These are phyloP conservation scores for Paraescarpia echinospica DNA, from an alignment of 1,140 invertebrate species.

Conservation along the genomic window DNA sequence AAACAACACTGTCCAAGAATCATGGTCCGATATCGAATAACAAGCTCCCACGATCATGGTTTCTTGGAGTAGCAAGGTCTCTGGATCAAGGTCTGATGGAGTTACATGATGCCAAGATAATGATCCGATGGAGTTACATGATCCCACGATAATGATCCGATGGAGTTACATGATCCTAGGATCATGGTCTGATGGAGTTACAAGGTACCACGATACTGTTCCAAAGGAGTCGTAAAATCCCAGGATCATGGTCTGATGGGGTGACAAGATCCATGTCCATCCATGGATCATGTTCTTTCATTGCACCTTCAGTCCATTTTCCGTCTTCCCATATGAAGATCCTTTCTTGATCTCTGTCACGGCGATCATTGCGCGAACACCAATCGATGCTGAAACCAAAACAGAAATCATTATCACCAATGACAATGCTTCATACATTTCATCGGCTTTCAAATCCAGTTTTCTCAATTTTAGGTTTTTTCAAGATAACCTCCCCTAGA, in stretches of 20 bases:
- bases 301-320: slow-evolving; percentile 2
- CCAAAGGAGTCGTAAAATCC: too few relatives aligned
- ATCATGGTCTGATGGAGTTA: too few relatives aligned
- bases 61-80: too few relatives aligned
- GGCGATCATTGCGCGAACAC: slow-evolving; percentile 14
- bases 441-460: not conserved
- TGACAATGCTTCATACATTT: not conserved
- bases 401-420: not conserved
- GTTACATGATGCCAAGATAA: too few relatives aligned
- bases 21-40: too few relatives aligned
- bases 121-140: too few relatives aligned
- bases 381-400: not conserved
- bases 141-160: not conserved
- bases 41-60: too few relatives aligned
- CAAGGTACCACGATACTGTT: too few relatives aligned
- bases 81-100: too few relatives aligned
- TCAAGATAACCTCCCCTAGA: not conserved
- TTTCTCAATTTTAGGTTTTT: not conserved
- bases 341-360: slow-evolving; percentile 14
- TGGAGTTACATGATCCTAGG: not conserved
- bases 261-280: not conserved
- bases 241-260: not conserved
- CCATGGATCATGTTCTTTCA: not conserved
- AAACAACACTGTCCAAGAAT: too few relatives aligned
- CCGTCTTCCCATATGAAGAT: slow-evolving; percentile 4